Base-by-base conservation (phyloP, 2,888 invertebrate genomes). In the Epistrophella euchroma region DNA sequence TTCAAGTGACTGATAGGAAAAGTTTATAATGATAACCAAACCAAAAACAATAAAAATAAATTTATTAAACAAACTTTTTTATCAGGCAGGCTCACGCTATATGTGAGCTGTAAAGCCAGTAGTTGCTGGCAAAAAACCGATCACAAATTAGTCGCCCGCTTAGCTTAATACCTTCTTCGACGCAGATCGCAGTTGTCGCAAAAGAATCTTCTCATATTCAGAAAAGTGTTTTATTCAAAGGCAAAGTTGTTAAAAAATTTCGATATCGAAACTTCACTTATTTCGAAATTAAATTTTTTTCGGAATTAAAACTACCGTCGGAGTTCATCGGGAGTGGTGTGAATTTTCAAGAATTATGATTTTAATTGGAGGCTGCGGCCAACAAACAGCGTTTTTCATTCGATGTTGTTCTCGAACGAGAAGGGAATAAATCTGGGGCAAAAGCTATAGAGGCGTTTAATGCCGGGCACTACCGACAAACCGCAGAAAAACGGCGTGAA, bases 11-110 rank as follows among this genome's bases (percentile, higher is more conserved):
- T 86, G 86, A 86, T 86, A 86, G 82, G 82, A 86, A 86, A 82
- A 86, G 82, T 86, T 82, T 60, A n/a, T n/a, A 78, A 86, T 82
- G 86, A 86, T 86, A 86, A 86, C 82, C 86, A 86, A 82, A 82
- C 47, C 72, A 73, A 70, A 60, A 74, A 68, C 50, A 60, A 71
- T 64, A 71, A 60, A 60, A 71, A 71, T 58, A 76, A 50, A 72
- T 68, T 68, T 76, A 76, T 82, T 77, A 74, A 79, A 84, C 70
- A 80, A 84, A 75, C 75, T 75, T 86, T 83, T 86, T 86, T 82
- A 82, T 82, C 82, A 82, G 86, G 77, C 77, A 82, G 86, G 58
- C 74, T 64, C 78, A 56, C 52, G 73, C 76, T 74, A 55, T 74
- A 19, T 52, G 64, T 56, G 86, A 56, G 70, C 64, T 86, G 82